Conservation (phyloP, 2,888 invertebrate genomes). For the Minunthozetes semirufus region DNA sequence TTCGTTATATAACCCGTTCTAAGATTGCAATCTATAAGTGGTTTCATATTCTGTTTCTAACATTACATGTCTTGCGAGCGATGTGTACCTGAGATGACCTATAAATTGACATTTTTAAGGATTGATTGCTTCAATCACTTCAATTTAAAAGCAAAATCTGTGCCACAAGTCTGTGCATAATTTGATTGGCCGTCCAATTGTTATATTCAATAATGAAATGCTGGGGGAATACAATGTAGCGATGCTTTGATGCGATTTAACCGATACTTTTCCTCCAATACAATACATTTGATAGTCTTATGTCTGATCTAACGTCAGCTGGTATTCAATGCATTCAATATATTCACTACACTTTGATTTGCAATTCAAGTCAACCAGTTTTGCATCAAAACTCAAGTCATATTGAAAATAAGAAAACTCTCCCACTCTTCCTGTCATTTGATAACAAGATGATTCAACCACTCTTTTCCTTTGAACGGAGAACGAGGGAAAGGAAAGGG, state of each 20-base stretch:
- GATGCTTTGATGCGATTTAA: neutral
- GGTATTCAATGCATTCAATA: neutral
- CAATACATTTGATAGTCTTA: neutral
- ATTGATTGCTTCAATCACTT: too few species aligned
- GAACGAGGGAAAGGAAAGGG: too few species aligned
- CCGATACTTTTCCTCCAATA: neutral
- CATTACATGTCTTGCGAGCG: too few species aligned
- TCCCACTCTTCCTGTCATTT: neutral
- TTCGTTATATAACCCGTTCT: too few species aligned
- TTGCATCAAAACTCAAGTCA: neutral
- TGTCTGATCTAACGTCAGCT: neutral
- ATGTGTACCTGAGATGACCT: too few species aligned
- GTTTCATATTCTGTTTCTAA: too few species aligned
- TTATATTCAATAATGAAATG: neutral
- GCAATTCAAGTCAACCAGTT: constrained; percentile 9
- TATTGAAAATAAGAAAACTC: neutral
- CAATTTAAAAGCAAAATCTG: too few species aligned
- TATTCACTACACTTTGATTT: constrained; percentile 22
- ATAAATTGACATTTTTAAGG: too few species aligned
- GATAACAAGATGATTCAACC: neutral
- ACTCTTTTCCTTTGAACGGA: neutral
- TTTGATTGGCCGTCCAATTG: too few species aligned
- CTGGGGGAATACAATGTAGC: neutral
- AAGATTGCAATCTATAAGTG: too few species aligned
- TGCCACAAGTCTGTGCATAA: too few species aligned